These are phyloP conservation scores for Caenorhabditis japonica DNA, from an alignment of 2,888 invertebrate species.

Conservation along the genomic window DNA sequence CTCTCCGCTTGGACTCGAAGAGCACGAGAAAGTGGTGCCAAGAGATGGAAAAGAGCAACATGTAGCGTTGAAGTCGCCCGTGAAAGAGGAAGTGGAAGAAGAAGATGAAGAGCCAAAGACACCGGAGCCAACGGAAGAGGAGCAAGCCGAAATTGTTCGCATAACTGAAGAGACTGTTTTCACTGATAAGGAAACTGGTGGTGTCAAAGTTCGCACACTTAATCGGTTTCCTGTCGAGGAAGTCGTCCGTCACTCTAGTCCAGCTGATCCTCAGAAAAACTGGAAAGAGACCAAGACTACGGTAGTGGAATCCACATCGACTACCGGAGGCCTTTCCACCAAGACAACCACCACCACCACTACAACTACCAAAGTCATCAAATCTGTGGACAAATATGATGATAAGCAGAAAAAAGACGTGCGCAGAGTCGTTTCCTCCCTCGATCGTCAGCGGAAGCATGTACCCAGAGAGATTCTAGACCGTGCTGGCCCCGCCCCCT, in stretches of 20 bases:
- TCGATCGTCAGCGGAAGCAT: slow-evolving; percentile 45
- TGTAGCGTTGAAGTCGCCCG: background rate
- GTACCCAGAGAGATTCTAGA: slow-evolving; percentile 56
- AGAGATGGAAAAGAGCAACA: slow-evolving; percentile 17
- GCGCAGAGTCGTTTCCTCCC: slow-evolving; percentile 31
- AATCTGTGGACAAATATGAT: slow-evolving; percentile 47
- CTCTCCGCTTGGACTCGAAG: slow-evolving; percentile 66
- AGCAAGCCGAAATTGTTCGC: slow-evolving; percentile 18
- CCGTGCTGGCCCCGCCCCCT: slow-evolving; percentile 54
- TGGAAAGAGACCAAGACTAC: slow-evolving; percentile 44
- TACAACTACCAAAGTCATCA: slow-evolving; percentile 29
- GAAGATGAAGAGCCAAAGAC: slow-evolving; percentile 11
- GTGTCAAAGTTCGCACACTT: slow-evolving; percentile 21
- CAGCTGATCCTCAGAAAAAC: slow-evolving; percentile 41
- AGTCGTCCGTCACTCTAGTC: slow-evolving; percentile 36
- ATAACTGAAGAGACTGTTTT: slow-evolving; percentile 43
- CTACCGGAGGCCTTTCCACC: slow-evolving; percentile 11
- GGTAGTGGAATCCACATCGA: slow-evolving; percentile 19
- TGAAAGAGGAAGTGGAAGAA: slow-evolving; percentile 7
- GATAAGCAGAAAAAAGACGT: slow-evolving; percentile 50
- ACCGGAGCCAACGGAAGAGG: slow-evolving; percentile 12
- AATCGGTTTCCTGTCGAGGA: slow-evolving; percentile 31
- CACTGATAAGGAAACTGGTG: slow-evolving; percentile 63
- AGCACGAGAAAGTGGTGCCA: slow-evolving; percentile 62
- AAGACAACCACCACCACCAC: slow-evolving; percentile 45